A percentile compares a stretch with the other conserved stretches of the same genome.
These are phyloP conservation scores for Prosapia bicincta DNA, from an alignment of 2,888 invertebrate genomes.

Conservation along the genomic window DNA sequence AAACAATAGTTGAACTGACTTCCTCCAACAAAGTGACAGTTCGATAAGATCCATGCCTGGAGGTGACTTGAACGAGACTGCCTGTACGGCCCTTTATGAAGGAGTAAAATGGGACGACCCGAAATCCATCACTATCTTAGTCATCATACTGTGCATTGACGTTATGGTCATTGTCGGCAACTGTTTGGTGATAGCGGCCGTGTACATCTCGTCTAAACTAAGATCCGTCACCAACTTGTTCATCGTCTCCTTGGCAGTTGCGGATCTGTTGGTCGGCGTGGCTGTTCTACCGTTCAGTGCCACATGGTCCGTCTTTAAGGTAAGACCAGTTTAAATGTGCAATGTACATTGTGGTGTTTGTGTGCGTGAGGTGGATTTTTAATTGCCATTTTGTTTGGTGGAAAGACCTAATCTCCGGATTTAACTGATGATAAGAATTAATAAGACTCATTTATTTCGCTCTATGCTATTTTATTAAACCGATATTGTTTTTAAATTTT, in stretches of 20 bases:
- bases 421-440: too few species aligned
- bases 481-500: too few species aligned
- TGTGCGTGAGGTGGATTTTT: too few species aligned
- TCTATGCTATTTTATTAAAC: too few species aligned
- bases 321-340: conserved; percentile 48
- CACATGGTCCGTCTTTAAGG: conserved; percentile 89
- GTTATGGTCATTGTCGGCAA: conserved; percentile 88
- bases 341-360: too few species aligned
- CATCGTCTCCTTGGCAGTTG: conserved; percentile 94
- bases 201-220: conserved; percentile 85
- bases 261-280: conserved; percentile 92
- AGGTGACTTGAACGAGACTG: conserved; percentile 72
- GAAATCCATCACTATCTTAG: conserved; percentile 69
- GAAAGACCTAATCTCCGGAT: too few species aligned
- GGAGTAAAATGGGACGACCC: conserved; percentile 81
- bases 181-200: conserved; percentile 88
- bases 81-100: conserved; percentile 76
- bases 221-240: conserved; percentile 95
- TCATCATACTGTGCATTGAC: conserved; percentile 77
- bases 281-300: conserved; percentile 95
- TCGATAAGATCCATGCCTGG: conserved; percentile 13
- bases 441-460: too few species aligned
- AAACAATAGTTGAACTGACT: not conserved
- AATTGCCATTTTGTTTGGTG: too few species aligned
- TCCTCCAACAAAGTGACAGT: not conserved